Conservation (phyloP, 2,888 invertebrate genomes). For the Pammene fasciana region DNA sequence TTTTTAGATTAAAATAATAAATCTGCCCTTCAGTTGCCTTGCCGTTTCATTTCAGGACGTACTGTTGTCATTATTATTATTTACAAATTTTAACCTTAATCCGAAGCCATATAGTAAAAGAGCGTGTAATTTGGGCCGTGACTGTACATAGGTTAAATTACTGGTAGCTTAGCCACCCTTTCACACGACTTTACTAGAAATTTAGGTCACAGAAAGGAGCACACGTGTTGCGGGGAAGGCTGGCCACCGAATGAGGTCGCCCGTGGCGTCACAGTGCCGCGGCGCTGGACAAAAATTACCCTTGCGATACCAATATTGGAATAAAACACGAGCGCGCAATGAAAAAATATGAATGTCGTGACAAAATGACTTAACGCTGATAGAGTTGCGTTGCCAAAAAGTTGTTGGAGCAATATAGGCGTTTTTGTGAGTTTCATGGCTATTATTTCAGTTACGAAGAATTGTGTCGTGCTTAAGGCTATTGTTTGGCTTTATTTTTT, state of each 20-base stretch:
- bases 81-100: not conserved
- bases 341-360: constrained; percentile 39
- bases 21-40: too few relatives aligned
- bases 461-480: constrained; percentile 8
- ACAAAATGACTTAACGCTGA: constrained; percentile 34
- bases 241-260: constrained; percentile 62
- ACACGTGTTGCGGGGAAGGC: constrained; percentile 60
- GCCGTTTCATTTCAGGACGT: too few relatives aligned
- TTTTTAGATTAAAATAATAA: too few relatives aligned
- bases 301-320: constrained; percentile 33
- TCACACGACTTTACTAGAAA: constrained; percentile 51
- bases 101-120: not conserved
- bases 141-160: constrained; percentile 46
- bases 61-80: too few relatives aligned
- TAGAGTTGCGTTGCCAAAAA: constrained; percentile 30
- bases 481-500: not conserved
- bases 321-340: constrained; percentile 43
- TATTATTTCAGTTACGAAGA: constrained; percentile 5
- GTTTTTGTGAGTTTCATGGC: constrained; percentile 8
- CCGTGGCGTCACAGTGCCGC: constrained; percentile 51
- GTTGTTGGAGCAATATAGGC: not conserved
- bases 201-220: constrained; percentile 66
- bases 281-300: constrained; percentile 50
- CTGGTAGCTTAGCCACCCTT: constrained; percentile 47
- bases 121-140: constrained; percentile 19